phyloP scores from a whole-genome alignment of 2,797 vertebrate species.

The Rhinoraja longicauda region DNA sequence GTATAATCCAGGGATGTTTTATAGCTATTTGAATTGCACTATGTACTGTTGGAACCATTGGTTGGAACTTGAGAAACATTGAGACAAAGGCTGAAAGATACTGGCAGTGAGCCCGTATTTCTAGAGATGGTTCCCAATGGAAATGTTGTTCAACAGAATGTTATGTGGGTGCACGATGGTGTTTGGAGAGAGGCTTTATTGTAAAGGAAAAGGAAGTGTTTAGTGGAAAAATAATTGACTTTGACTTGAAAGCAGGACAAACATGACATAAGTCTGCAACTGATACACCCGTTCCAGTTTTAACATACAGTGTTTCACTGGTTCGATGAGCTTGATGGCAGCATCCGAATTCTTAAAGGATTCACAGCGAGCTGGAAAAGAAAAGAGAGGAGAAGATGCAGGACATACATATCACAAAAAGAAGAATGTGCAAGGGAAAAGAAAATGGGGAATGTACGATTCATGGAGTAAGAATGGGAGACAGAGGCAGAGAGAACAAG shows the following conservation, averaged over 20 bases:
- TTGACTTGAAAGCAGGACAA: slow-evolving; percentile 1
- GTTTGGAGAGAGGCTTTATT: slow-evolving; percentile 1
- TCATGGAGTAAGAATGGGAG: neutral
- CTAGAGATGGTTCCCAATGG: slow-evolving; percentile 10
- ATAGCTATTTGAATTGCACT: slow-evolving; percentile 10
- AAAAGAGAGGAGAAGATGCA: neutral
- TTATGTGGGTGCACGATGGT: neutral
- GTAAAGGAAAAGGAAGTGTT: neutral
- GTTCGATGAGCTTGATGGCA: neutral
- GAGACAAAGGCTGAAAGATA: neutral
- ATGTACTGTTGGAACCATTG: slow-evolving; percentile 13
- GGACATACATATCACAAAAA: neutral
- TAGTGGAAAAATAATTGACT: slow-evolving; percentile 20
- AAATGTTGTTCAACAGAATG: neutral
- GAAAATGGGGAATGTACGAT: neutral
- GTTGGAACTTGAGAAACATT: slow-evolving; percentile 6
- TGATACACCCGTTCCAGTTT: neutral
- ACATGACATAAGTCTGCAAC: neutral
- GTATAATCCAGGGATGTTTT: slow-evolving; percentile 26
- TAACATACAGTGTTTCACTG: neutral
- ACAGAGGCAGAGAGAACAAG: neutral
- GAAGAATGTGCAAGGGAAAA: neutral
- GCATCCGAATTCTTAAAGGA: neutral
- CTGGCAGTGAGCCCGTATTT: neutral
- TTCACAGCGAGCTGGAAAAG: neutral